phyloP scores from a whole-genome alignment of 2,113 vertebrate species.

The Dasyurus viverrinus region DNA sequence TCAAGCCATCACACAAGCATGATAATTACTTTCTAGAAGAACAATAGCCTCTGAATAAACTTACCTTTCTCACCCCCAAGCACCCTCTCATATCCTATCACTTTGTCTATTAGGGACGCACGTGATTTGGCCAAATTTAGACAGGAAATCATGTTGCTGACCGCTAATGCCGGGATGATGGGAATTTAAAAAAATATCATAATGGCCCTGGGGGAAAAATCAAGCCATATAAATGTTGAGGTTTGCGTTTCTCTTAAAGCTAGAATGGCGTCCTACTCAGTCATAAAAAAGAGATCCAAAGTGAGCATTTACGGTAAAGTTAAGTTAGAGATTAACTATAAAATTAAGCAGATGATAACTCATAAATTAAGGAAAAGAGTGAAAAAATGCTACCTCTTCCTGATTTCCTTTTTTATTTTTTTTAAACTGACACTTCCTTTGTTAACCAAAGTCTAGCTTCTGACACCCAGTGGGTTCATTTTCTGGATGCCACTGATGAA shows the following conservation, averaged over 20 bases:
- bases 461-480: not conserved
- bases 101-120: not conserved
- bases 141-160: not conserved
- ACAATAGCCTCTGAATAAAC: not conserved
- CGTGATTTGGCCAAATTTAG: not conserved
- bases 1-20: not conserved
- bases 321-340: constrained; percentile 38
- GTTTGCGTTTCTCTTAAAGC: not conserved
- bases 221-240: constrained; percentile 13
- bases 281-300: not conserved
- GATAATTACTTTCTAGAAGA: not conserved
- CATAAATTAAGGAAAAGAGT: constrained; percentile 46
- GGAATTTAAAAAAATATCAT: not conserved
- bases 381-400: not conserved
- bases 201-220: not conserved
- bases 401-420: not conserved
- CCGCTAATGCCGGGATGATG: not conserved
- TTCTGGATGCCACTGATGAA: constrained; percentile 37
- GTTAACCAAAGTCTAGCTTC: constrained; percentile 68
- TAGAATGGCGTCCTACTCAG: not conserved
- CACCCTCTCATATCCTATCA: too few relatives aligned
- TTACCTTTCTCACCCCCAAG: not conserved
- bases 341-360: not conserved
- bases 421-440: constrained; percentile 18
- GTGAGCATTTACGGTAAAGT: not conserved